Base-by-base conservation (phyloP, 2,113 vertebrate species). In the Malurus alboscapulatus region DNA sequence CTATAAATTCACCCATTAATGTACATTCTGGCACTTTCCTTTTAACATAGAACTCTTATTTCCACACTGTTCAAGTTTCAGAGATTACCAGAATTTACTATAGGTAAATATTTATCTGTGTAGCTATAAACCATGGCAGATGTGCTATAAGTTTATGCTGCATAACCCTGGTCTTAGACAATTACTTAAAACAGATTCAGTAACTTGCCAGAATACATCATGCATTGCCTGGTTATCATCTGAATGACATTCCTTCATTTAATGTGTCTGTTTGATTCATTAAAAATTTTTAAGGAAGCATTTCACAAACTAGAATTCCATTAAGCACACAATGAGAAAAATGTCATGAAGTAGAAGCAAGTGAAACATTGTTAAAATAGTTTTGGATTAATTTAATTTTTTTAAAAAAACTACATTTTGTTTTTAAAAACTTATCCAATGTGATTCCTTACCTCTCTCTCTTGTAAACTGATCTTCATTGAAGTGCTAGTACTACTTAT, bases 91-190 rank as follows among this genome's bases (percentile, higher is more conserved):
- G 27, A 88, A 65, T 91, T 81, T 62, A 62, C 26, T 83, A 12
- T 48, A 86, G 79, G 59, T 77, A 95, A 94, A 93, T 88, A 88
- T 96, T 93, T 95, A 88, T 76, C 55, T 30, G 9, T 48, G 59
- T 16, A 80, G 29, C 8, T 88, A 30, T 84, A 94, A 93, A 92
- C 59, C 17, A 40, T 22, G 86, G 63, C 57, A 88, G 85, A 86
- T 80, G 47, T 77, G 55, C 30, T 67, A 50, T 73, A 66, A 83
- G 19, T 47, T 67, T 67, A 6, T 44, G n/a, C 30, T 63, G 14
- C 34, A 74, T 50, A 77, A 50, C 44, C 19, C 19, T 63, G 29
- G 7, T 44, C 20, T 94, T 59, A 91, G 42, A 57, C 24, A 45
- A n/a, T 44, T 59, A 47, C 34, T 47, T 86, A 51, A 80, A 76